Conservation (phyloP, 2,888 invertebrate genomes). For the Lymantria dispar region DNA sequence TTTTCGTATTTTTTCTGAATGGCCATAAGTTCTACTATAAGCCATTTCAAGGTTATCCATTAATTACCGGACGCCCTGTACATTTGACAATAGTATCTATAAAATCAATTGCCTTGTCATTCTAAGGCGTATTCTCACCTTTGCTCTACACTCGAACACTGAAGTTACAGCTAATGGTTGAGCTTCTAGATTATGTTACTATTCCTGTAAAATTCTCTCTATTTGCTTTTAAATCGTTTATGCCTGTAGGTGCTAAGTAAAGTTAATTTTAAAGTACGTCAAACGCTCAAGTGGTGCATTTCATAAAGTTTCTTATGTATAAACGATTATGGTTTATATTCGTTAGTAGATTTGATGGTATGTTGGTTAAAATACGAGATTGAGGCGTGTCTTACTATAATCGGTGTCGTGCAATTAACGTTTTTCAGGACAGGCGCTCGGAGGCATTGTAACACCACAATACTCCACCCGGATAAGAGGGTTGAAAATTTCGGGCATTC, state of each 20-base stretch:
- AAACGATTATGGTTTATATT: slow-evolving; percentile 36
- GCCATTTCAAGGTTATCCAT: no score
- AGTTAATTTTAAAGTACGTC: slow-evolving; percentile 40
- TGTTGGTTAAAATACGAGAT: slow-evolving; percentile 51
- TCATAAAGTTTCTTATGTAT: slow-evolving; percentile 24
- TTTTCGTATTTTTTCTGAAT: no score
- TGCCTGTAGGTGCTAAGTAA: slow-evolving; percentile 43
- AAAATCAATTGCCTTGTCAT: no score
- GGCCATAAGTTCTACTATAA: no score
- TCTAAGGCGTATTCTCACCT: no score
- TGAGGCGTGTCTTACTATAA: slow-evolving; percentile 41
- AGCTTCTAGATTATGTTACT: no score
- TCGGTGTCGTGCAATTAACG: slow-evolving; percentile 70
- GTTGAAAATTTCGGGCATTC: slow-evolving; percentile 50
- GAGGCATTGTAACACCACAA: slow-evolving; percentile 60
- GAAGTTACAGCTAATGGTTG: no score
- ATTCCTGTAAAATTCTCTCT: no score
- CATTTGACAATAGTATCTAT: no score
- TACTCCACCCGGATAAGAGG: slow-evolving; percentile 57
- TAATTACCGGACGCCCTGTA: no score
- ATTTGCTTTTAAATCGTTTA: slow-evolving; percentile 35
- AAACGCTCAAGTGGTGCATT: slow-evolving; percentile 20
- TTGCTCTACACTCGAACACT: no score
- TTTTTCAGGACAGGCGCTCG: slow-evolving; percentile 65
- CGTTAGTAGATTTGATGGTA: slow-evolving; percentile 30